Conservation (phyloP, 2,888 invertebrate genomes). For the Orthosia incerta region DNA sequence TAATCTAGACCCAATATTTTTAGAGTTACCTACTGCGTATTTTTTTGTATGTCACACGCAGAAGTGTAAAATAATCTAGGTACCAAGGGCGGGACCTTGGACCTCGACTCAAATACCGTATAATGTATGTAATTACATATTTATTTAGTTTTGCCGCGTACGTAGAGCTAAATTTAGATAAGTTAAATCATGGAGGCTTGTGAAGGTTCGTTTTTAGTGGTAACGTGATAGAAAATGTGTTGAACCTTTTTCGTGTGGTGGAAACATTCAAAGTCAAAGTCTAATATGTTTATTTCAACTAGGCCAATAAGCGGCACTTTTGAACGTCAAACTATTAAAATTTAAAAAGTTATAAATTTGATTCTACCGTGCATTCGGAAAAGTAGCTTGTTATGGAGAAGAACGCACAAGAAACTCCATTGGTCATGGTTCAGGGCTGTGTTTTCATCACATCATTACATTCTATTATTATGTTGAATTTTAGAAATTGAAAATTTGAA, state of each 20-base stretch:
- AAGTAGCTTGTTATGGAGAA: too few species aligned
- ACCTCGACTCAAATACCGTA: conserved; percentile 68
- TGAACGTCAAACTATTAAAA: too few species aligned
- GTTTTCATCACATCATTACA: too few species aligned
- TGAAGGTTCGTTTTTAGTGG: not conserved
- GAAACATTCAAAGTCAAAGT: too few species aligned
- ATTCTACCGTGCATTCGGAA: too few species aligned
- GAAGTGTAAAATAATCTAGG: conserved; percentile 70
- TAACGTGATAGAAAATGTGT: not conserved
- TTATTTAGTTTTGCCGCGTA: conserved; percentile 60
- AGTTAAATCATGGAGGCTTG: not conserved
- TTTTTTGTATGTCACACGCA: conserved; percentile 27
- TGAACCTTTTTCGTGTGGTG: not conserved
- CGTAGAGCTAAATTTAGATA: conserved; percentile 60
- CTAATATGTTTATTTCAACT: too few species aligned
- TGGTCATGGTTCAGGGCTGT: not conserved
- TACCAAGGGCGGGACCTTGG: conserved; percentile 77
- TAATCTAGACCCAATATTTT: conserved; percentile 54
- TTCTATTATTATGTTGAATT: not conserved
- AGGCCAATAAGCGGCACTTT: too few species aligned
- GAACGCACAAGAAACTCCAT: too few species aligned
- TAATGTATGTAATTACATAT: conserved; percentile 81
- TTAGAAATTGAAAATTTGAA: not conserved
- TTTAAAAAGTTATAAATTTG: too few species aligned
- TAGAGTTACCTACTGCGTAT: conserved; percentile 33